Percentiles rank a stretch among this genome's conserved stretches.
Conservation (phyloP, 2,888 invertebrate genomes). For the Thecocarcelia acutangulata region DNA sequence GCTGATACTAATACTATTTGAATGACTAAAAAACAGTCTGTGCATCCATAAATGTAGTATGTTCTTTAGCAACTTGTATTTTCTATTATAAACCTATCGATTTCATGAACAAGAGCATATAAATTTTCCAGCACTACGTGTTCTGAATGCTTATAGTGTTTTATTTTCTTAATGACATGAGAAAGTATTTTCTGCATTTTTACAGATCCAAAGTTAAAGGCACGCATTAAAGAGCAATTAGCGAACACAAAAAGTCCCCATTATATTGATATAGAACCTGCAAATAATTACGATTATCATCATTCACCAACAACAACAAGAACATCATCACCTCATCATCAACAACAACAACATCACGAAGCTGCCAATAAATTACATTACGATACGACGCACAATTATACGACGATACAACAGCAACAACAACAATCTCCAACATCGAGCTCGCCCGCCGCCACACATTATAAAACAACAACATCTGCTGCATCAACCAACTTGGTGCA, state of each 20-base stretch:
- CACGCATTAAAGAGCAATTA: slow-evolving; percentile 88
- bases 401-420: slow-evolving; percentile 68
- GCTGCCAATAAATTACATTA: slow-evolving; percentile 64
- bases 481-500: slow-evolving; percentile 76
- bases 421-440: slow-evolving; percentile 71
- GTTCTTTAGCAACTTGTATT: too few species aligned
- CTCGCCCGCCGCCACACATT: slow-evolving; percentile 74
- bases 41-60: too few species aligned
- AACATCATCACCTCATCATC: slow-evolving; percentile 67
- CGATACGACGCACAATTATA: slow-evolving; percentile 60
- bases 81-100: too few species aligned
- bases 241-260: slow-evolving; percentile 83
- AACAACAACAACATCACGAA: slow-evolving; percentile 65
- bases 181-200: slow-evolving; percentile 12
- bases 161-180: too few species aligned
- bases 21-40: too few species aligned
- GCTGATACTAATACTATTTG: too few species aligned
- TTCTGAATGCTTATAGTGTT: too few species aligned
- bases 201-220: slow-evolving; percentile 93
- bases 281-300: slow-evolving; percentile 81
- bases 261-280: slow-evolving; percentile 83
- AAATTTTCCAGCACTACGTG: too few species aligned
- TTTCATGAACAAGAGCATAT: too few species aligned
- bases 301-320: slow-evolving; percentile 66
- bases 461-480: slow-evolving; percentile 72